Evolutionary conservation across 2,888 invertebrate genomes (phyloP), one percentile per base, ranked within the genome.

Genomic region (Erebia palarica): DNA sequence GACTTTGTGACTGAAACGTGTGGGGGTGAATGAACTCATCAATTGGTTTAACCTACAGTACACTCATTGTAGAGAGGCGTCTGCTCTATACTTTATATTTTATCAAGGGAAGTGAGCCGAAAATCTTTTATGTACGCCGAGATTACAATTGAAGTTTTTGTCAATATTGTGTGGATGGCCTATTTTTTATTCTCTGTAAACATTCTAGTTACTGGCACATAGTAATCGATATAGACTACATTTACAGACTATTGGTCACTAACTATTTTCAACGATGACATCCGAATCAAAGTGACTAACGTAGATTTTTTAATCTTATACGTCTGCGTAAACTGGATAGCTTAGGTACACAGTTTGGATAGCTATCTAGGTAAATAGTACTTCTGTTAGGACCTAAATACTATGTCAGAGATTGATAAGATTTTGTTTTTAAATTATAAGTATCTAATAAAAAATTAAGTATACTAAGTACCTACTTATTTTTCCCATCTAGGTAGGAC

Each of bases 1-100:
- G 66, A 44, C 66, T 66, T 44, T 42, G 57, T 53, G 68, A 47
- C 70, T 73, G 59, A 74, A 72, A 68, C 66, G 42, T 2, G 36
- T 36, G 36, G 18, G 68, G 72, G 66, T 72, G 68, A 73, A 73
- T 63, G 73, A 74, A 70, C 73, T 49, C 36, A 21, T 68, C 68
- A 69, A 73, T 74, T 70, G 68, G 69, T 53, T 66, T 66, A 66
- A 70, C 72, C 65, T 60, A 68, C 36, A 36, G 36, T 36, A 36
- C 61, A 72, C 68, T 70, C 65, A 70, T 70, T 70, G 72, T 53
- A 42, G 51, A 53, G 65, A 53, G 53, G 53, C 58, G 68, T 72
- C 72, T 69, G 69, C 14, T 69, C 18, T 16, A 13, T 51, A 47
- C 27, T 27, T 58, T 55, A 47, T 36, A 36, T n/a, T n/a, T 16